Conservation (phyloP, 2,797 vertebrate genomes). For the Knipowitschia caucasica region DNA sequence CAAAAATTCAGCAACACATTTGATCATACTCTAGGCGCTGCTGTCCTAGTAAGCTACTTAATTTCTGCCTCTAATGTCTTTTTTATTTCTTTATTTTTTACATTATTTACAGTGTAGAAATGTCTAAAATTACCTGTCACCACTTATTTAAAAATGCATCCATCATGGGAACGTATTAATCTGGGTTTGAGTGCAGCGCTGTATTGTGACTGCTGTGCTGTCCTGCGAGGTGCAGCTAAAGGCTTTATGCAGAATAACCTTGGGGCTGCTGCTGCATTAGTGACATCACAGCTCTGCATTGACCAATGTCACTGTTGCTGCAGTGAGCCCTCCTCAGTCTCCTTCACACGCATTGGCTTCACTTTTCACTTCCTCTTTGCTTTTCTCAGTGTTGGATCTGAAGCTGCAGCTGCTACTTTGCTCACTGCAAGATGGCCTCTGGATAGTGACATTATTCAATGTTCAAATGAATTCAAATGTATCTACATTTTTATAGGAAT, state of each 20-base stretch:
- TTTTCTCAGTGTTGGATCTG: constrained; percentile 15
- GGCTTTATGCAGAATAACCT: constrained; percentile 67
- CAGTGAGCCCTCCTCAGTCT: constrained; percentile 49
- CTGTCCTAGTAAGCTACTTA: no score
- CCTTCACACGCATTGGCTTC: constrained; percentile 5
- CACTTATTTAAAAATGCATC: constrained; percentile 75
- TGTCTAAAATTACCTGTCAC: constrained; percentile 73
- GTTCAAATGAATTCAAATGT: constrained; percentile 13
- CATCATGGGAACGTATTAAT: constrained; percentile 68
- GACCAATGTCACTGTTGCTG: constrained; percentile 64
- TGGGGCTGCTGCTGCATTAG: constrained; percentile 64
- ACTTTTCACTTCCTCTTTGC: constrained; percentile 24
- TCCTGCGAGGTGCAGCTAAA: constrained; percentile 52
- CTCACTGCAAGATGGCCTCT: no score
- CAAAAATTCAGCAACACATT: constrained; percentile 50
- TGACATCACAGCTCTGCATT: constrained; percentile 66
- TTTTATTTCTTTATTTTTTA: constrained; percentile 37
- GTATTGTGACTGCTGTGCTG: constrained; percentile 39
- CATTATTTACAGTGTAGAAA: constrained; percentile 73
- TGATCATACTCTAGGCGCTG: constrained; percentile 35
- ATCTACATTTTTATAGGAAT: constrained; percentile 1
- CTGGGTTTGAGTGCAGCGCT: constrained; percentile 61
- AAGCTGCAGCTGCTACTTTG: constrained; percentile 36
- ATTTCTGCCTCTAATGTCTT: constrained; percentile 23
- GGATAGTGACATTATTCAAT: no score